Evolutionary conservation across 2,113 vertebrate species (phyloP).

Genomic region (Tychaedon coryphoeus): DNA sequence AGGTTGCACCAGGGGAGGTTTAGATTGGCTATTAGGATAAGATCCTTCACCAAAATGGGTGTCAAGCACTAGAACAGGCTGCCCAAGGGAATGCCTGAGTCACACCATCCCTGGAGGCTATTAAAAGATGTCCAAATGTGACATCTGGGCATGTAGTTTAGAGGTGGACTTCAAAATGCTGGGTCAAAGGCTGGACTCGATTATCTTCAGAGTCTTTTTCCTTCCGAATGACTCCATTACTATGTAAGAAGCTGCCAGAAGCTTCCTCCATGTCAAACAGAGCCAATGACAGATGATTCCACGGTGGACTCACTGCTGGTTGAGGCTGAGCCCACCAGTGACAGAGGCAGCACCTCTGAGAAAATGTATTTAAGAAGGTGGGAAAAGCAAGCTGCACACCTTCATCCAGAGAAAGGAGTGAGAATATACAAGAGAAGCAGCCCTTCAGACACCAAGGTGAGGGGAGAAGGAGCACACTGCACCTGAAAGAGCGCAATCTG

Average conservation of each 20-base stretch:
- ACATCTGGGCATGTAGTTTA: neutral
- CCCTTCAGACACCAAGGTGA: neutral
- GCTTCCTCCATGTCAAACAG: neutral
- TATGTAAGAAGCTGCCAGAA: neutral
- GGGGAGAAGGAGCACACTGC: neutral
- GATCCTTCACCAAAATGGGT: neutral
- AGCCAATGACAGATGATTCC: rapidly evolving
- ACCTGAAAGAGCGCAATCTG: rapidly evolving
- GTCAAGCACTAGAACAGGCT: neutral
- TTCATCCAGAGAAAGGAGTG: neutral
- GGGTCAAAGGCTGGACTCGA: neutral
- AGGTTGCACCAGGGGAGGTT: neutral
- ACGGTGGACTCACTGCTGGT: neutral
- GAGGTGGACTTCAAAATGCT: neutral
- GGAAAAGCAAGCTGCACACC: neutral
- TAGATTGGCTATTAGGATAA: neutral
- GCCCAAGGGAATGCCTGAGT: neutral
- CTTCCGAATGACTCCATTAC: neutral
- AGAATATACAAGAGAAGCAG: neutral
- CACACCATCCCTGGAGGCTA: neutral
- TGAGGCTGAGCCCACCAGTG: rapidly evolving
- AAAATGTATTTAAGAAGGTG: neutral
- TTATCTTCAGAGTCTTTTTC: neutral
- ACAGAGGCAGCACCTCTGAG: neutral
- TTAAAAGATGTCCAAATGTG: neutral